These are phyloP conservation scores for Rutpela maculata DNA, from an alignment of 2,888 invertebrate species.

Conservation along the genomic window DNA sequence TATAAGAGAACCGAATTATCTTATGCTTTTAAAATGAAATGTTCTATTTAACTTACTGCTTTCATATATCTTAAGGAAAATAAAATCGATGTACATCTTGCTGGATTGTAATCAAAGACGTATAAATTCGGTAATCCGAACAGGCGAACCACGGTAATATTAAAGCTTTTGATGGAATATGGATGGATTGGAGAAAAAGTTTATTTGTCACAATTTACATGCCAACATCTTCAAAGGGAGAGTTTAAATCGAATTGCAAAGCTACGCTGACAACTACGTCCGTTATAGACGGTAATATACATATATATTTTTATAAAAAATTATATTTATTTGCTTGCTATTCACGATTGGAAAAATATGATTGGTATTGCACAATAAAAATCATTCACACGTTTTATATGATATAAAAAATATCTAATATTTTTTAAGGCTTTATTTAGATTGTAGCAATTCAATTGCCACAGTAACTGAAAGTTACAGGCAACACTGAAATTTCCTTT, in stretches of 20 bases:
- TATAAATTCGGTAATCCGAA: neutral
- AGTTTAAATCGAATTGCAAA: constrained; percentile 10
- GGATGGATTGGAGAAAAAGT: neutral
- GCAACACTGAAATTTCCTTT: too few relatives aligned
- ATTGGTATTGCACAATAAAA: too few relatives aligned
- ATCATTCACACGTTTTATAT: too few relatives aligned
- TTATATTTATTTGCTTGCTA: too few relatives aligned
- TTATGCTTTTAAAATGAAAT: neutral
- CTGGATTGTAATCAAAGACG: neutral
- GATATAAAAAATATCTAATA: too few relatives aligned
- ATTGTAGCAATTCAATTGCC: too few relatives aligned
- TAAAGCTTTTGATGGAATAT: constrained; percentile 4
- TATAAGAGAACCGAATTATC: neutral
- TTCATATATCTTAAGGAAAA: neutral
- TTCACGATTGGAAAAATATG: too few relatives aligned
- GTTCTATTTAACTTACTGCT: neutral
- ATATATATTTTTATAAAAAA: too few relatives aligned
- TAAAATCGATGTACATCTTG: neutral
- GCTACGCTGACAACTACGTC: too few relatives aligned
- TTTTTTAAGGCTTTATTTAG: too few relatives aligned
- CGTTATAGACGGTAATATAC: too few relatives aligned
- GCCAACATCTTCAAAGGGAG: constrained; percentile 6
- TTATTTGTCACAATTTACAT: constrained; percentile 25
- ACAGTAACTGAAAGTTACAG: too few relatives aligned
- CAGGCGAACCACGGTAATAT: neutral